Base-by-base conservation (phyloP, 1,140 invertebrate species). In the Sinella curviseta region DNA sequence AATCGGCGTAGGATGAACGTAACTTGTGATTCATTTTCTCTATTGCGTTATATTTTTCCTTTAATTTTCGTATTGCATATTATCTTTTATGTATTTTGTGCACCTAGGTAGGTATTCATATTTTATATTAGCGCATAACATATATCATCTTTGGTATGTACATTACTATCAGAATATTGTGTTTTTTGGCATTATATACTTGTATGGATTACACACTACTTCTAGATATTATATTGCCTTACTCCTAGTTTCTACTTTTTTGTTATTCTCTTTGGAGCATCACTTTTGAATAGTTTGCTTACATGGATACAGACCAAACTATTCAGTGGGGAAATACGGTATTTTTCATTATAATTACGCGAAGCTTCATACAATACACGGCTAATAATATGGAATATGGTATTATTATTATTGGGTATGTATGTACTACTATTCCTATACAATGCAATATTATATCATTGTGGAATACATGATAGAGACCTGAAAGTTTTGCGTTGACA, bases 81-180 rank as follows among this genome's bases (percentile, higher is more conserved):
- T n/a, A n/a, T n/a, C n/a, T n/a, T n/a, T n/a, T n/a, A n/a, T 35
- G 30, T 60, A 33, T 77, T 77, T 28, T 28, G 60, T 67, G 67
- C 74, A 67, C 73, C 57, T 24, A 48, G 74, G 74, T 74, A 73
- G 67, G n/a, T 34, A 74, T 31, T 78, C 65, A 78, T 78, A 54
- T 54, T 33, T 78, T 78, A 65, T 55, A 31, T 73, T 54, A 55
- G 70, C 73, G 30, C 8, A 14, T 24, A 60, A 24, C 3, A 12
- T 60, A 17, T 26, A 60, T 60, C 24, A 17, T 24, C 24, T 17
- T 60, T 14, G 39, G 4, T 48, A 48, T 48, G 39, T 8, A 48
- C 4, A 48, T 48, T 48, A 8, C 39, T n/a, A 48, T 8, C 4
- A 48, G 39, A 48, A 8, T 8, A 17, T 4, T 48, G 4, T 17